Percentiles rank a stretch among this genome's conserved stretches.
Evolutionary conservation across 2,797 vertebrate species (phyloP).

Genomic region (Thalassophryne amazonica): DNA sequence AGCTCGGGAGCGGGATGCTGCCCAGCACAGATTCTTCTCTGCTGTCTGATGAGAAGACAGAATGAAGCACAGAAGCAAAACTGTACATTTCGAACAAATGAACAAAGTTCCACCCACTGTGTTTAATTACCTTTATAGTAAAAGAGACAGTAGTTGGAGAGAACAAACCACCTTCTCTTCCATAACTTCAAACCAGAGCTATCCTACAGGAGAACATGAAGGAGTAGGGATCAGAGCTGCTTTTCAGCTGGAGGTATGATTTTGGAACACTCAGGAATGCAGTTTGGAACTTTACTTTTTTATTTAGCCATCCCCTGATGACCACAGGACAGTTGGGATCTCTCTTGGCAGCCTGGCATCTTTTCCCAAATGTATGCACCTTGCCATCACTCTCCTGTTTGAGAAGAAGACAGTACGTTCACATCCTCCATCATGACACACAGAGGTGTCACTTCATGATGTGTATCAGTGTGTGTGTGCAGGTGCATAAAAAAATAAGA

Average conservation of each 20-base stretch:
- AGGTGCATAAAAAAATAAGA: background rate
- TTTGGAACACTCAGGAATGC: background rate
- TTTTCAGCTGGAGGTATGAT: background rate
- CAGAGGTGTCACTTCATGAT: too few relatives aligned
- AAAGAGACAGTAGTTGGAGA: slow-evolving; percentile 89
- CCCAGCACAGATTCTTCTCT: slow-evolving; percentile 88
- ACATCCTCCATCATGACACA: too few relatives aligned
- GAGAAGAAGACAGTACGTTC: too few relatives aligned
- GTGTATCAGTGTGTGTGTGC: too few relatives aligned
- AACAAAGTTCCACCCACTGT: background rate
- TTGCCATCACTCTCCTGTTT: slow-evolving; percentile 67
- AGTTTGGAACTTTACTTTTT: slow-evolving; percentile 75
- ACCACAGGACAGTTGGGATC: slow-evolving; percentile 87
- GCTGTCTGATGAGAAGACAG: slow-evolving; percentile 75
- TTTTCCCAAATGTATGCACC: slow-evolving; percentile 88
- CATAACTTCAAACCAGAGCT: slow-evolving; percentile 88
- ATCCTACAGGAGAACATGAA: slow-evolving; percentile 74
- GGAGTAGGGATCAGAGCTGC: background rate
- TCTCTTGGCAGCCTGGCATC: slow-evolving; percentile 82
- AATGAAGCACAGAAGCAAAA: background rate
- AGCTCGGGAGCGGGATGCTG: slow-evolving; percentile 89
- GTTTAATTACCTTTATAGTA: slow-evolving; percentile 89
- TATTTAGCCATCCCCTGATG: slow-evolving; percentile 91
- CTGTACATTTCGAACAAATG: background rate
- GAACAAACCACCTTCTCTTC: slow-evolving; percentile 93